Evolutionary conservation across 2,888 invertebrate genomes (phyloP).

Genomic region (Byasa hedistus): DNA sequence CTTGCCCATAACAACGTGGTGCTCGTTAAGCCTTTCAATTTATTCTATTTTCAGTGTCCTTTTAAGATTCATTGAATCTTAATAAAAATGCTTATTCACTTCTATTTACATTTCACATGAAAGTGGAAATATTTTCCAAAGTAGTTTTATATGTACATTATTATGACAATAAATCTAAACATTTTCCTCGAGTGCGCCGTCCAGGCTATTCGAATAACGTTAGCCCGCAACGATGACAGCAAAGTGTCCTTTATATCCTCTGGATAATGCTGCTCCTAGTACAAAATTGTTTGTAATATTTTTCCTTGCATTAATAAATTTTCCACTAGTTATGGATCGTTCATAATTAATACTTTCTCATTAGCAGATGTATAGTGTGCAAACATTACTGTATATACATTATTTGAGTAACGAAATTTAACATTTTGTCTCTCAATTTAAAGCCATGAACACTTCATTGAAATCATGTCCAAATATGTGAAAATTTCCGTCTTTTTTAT

Average conservation of each 20-base stretch:
- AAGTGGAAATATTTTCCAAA: background rate
- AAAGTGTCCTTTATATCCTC: background rate
- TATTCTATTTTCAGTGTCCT: too few relatives aligned
- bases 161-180: background rate
- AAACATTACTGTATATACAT: too few relatives aligned
- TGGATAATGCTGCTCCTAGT: background rate
- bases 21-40: too few relatives aligned
- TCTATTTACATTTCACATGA: background rate
- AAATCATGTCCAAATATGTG: too few relatives aligned
- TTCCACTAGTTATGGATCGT: background rate
- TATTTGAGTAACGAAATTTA: too few relatives aligned
- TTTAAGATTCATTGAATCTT: too few relatives aligned
- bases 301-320: background rate
- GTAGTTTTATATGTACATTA: background rate
- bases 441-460: too few relatives aligned
- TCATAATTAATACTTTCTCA: background rate
- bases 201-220: constrained; percentile 8
- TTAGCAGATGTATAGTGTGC: too few relatives aligned
- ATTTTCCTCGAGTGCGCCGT: background rate
- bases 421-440: too few relatives aligned
- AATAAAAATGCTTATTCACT: background rate
- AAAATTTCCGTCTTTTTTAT: too few relatives aligned
- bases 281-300: background rate
- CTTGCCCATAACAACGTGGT: too few relatives aligned
- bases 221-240: constrained; percentile 1